A percentile compares a stretch with the other conserved stretches of the same genome.
phyloP scores from a whole-genome alignment of 2,888 invertebrate genomes.

The Pedicia rivosa region DNA sequence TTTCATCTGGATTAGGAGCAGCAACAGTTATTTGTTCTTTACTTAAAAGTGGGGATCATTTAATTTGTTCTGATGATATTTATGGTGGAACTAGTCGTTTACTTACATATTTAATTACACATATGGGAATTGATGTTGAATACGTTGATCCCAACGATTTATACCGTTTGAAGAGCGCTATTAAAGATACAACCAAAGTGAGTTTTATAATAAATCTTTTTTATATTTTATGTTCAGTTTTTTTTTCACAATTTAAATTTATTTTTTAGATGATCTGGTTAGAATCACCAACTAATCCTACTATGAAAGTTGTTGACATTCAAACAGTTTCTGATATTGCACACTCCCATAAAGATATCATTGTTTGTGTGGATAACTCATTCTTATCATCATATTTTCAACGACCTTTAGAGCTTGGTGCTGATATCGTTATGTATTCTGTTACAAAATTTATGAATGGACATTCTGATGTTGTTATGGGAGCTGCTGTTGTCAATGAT shows the following conservation, averaged over 20 bases:
- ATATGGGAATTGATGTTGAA: too few relatives aligned
- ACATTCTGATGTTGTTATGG: slow-evolving; percentile 95
- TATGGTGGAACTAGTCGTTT: slow-evolving; percentile 86
- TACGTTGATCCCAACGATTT: too few relatives aligned
- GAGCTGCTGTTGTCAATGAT: slow-evolving; percentile 61
- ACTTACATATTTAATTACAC: too few relatives aligned
- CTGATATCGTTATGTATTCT: slow-evolving; percentile 83
- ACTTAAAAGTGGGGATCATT: slow-evolving; percentile 72
- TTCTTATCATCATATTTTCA: slow-evolving; percentile 85
- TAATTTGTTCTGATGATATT: slow-evolving; percentile 80
- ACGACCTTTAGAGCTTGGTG: slow-evolving; percentile 78
- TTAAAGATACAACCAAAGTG: too few relatives aligned
- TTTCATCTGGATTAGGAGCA: slow-evolving; percentile 84
- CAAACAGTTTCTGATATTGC: slow-evolving; percentile 46
- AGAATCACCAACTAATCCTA: slow-evolving; percentile 93
- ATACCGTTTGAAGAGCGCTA: too few relatives aligned
- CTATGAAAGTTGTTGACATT: slow-evolving; percentile 80
- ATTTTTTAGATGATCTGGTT: too few relatives aligned
- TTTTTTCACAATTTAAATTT: too few relatives aligned
- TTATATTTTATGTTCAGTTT: too few relatives aligned
- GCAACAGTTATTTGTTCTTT: slow-evolving; percentile 59
- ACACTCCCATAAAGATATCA: slow-evolving; percentile 35
- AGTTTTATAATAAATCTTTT: too few relatives aligned
- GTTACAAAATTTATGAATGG: slow-evolving; percentile 98
- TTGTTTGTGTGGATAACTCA: slow-evolving; percentile 83